These are phyloP conservation scores for Oenanthe melanoleuca DNA, from an alignment of 2,113 vertebrate genomes.

Conservation along the genomic window DNA sequence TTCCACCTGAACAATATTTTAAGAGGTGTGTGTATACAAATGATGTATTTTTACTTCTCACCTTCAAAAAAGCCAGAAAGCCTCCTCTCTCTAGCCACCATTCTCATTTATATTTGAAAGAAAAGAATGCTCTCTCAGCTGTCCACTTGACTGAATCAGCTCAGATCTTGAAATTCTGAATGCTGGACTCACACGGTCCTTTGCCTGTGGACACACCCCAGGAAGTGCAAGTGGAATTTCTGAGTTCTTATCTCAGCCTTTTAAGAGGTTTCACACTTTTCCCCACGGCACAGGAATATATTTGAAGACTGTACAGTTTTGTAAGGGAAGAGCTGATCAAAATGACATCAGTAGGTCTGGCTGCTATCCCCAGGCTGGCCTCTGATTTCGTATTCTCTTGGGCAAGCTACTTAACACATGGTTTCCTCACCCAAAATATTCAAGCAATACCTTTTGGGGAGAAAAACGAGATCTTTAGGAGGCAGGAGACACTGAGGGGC, in stretches of 20 bases:
- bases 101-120: not conserved
- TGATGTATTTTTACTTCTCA: not conserved
- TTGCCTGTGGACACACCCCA: rapidly evolving
- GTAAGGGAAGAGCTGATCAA: not conserved
- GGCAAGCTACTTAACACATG: not conserved
- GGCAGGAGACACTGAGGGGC: not conserved
- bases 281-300: not conserved
- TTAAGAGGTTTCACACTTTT: not conserved
- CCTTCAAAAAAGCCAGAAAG: not conserved
- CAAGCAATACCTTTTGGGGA: not conserved
- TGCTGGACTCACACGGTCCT: not conserved
- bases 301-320: not conserved
- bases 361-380: not conserved
- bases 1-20: not conserved
- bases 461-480: rapidly evolving
- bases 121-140: not conserved
- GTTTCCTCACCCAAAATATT: not conserved
- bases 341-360: not conserved
- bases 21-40: rapidly evolving
- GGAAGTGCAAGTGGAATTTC: not conserved
- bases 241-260: not conserved
- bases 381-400: not conserved
- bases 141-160: not conserved
- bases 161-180: not conserved
- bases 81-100: rapidly evolving